A percentile compares a stretch with the other conserved stretches of the same genome.
Conservation (phyloP, 2,797 vertebrate genomes). For the Cryptoblepharus egeriae region DNA sequence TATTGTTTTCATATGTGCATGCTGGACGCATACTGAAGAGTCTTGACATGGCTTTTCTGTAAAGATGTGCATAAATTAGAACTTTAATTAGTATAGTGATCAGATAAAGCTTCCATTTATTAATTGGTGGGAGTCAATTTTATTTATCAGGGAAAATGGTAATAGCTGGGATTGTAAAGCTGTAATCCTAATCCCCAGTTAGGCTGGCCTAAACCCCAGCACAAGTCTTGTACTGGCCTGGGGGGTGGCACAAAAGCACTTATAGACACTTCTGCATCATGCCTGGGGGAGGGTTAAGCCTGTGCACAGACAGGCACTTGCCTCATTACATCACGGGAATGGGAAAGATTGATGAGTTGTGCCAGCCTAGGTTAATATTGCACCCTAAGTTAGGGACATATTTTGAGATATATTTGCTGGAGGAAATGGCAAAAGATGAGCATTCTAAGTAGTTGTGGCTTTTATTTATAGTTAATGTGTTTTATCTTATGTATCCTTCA, state of each 20-base stretch:
- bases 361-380: too few relatives aligned
- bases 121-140: background rate
- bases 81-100: background rate
- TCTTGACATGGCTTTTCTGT: slow-evolving; percentile 21
- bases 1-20: fast-evolving
- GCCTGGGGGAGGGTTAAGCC: too few relatives aligned
- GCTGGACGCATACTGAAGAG: background rate
- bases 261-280: too few relatives aligned
- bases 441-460: background rate
- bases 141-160: background rate
- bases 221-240: too few relatives aligned
- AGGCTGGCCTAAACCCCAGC: too few relatives aligned
- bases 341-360: too few relatives aligned
- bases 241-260: too few relatives aligned
- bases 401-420: background rate
- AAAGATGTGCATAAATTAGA: background rate
- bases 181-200: too few relatives aligned
- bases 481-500: background rate
- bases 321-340: too few relatives aligned
- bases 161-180: background rate
- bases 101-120: background rate
- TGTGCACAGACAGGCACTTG: too few relatives aligned
- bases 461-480: background rate
- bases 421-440: background rate
- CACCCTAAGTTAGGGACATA: background rate